Evolutionary conservation across 2,113 vertebrate species (phyloP), one percentile per base, ranked within the genome.

Genomic region (Ophiodon elongatus): DNA sequence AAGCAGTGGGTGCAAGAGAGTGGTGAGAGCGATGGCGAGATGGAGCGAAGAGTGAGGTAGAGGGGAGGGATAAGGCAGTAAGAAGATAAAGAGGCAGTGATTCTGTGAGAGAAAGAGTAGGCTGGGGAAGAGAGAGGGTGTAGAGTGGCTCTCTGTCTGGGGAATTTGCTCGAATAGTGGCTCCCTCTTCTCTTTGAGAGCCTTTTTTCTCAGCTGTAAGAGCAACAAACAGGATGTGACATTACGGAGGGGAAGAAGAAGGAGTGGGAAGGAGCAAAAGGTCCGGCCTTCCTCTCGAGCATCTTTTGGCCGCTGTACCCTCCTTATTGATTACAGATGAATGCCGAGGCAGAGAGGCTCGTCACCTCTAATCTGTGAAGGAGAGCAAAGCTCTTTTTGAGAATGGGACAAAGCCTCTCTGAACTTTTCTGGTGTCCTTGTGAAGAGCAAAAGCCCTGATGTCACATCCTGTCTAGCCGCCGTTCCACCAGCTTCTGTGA

Each of bases 201-300:
- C 7, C 23, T 54, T 15, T 39, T 59, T 41, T 76, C 71, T 82
- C 63, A 62, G 74, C 59, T 35, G 11, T 10, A 1, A 65, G 73
- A 82, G 65, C 15, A 65, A 65, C 77, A 89, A 82, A 84, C 82
- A 88, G 84, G 88, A 92, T 82, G 75, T 88, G 81, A 91, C 72
- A 60, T 85, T 77, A 82, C 4, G 0, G 33, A 73, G 63, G 76
- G 60, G 73, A 83, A 74, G 70, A 31, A 56, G 73, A 25, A 56
- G 27, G 5, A 66, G 65, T 67, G 17, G 71, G 41, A 57, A 64
- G 11, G 31, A 80, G 67, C 23, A 4, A 70, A 62, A 78, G 83
- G 66, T 74, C 80, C 21, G 25, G 31, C 66, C 41, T 27, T 29
- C 80, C 63, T 67, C 71, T 47, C 43, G 66, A 31, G 27, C 57